Evolutionary conservation across 2,113 vertebrate species (phyloP).

Genomic region (Mixornis gularis): DNA sequence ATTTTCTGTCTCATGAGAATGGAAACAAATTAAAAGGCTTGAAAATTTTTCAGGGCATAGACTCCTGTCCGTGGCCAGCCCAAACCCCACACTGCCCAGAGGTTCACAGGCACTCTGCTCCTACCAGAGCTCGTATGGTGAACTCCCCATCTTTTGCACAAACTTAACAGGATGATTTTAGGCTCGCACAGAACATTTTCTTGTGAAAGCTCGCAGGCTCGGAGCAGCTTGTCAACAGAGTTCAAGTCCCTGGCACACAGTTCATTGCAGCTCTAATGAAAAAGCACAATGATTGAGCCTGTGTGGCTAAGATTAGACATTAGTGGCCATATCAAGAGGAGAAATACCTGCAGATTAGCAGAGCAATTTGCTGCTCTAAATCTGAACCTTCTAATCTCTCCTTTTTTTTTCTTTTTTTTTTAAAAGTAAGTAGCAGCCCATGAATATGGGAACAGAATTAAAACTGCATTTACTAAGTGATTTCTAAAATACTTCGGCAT

Average conservation of each 20-base stretch:
- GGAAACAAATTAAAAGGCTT: neutral
- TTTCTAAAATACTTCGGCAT: constrained; percentile 67
- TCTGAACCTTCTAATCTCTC: constrained; percentile 60
- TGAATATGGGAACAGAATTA: constrained; percentile 64
- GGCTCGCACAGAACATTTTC: neutral
- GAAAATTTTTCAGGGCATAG: neutral
- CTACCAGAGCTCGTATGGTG: neutral
- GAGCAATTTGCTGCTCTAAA: constrained; percentile 69
- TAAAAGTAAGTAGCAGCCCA: constrained; percentile 37
- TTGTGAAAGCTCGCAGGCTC: neutral
- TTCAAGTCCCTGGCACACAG: constrained; percentile 53
- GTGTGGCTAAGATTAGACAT: constrained; percentile 25
- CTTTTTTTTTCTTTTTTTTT: neutral
- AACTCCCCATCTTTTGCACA: neutral
- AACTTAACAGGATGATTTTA: neutral
- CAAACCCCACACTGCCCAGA: neutral
- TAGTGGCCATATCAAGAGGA: constrained; percentile 55
- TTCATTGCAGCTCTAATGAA: constrained; percentile 44
- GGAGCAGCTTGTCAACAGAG: constrained; percentile 13
- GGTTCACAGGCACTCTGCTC: neutral
- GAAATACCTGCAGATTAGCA: constrained; percentile 71
- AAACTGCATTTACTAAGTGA: constrained; percentile 64
- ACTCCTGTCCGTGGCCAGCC: neutral
- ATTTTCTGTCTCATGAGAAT: neutral
- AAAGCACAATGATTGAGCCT: constrained; percentile 23